Base-by-base conservation (phyloP, 1,140 invertebrate genomes). In the Drosophila ercepeae region DNA sequence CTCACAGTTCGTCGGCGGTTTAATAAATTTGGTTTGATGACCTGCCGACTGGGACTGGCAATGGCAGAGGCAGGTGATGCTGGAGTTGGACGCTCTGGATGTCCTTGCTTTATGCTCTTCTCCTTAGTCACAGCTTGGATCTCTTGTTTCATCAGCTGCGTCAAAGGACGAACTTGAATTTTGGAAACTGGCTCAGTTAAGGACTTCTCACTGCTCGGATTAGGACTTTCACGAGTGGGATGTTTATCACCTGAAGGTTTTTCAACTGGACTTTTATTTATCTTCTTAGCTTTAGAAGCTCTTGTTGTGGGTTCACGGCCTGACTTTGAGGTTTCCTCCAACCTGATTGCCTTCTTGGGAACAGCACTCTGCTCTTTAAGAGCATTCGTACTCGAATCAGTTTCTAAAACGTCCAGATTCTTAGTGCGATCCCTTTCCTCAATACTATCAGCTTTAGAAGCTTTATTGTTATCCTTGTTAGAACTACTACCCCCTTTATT, bases 141-240 rank as follows among this genome's bases (percentile, higher is more conserved):
- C 18, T 88, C 89, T 19, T 71, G 58, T n/a, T 59, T 67, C 0
- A 90, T 25, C n/a, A 90, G 75, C 4, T 84, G 41, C 1, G 60
- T 41, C 0, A 90, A 36, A 0, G 89, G 89, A 19, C 84, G 65
- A 13, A 90, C 67, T 39, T 86, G 61, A 45, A 89, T 90, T 41
- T 51, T 64, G 0, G 89, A 75, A 52, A 34, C 0, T 7, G 36
- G 36, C 1, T 39, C 0, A 9, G 11, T 32, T 11, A 9, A 9
- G 29, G 3, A 3, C 14, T 13, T 39, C 14, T 1, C 36, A 13
- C 36, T 39, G 36, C 4, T 39, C 4, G 5, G 5, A 18, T 42
- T 42, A 19, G 11, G 16, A 8, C 19, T 16, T 42, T 42, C 16
- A 39, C n/a, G 6, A 7, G 3, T 39, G 1, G 4, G 36, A 13